A percentile compares a stretch with the other conserved stretches of the same genome.
phyloP scores from a whole-genome alignment of 2,888 invertebrate genomes.

The Drosophila demipolita region DNA sequence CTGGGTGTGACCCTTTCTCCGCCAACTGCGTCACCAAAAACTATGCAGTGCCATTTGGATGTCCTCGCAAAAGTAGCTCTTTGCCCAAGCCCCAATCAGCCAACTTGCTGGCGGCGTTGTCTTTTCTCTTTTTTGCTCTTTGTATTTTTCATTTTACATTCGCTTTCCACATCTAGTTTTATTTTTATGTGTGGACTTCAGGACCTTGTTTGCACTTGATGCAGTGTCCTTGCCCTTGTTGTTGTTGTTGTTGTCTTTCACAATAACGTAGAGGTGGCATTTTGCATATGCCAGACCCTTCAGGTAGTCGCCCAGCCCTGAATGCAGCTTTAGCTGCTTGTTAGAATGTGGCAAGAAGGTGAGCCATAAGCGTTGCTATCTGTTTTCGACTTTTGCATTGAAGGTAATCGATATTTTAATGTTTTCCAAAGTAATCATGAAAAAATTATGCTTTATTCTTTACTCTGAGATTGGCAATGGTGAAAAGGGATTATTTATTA shows the following conservation, averaged over 20 bases:
- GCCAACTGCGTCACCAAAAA: constrained; percentile 16
- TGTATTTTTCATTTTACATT: constrained; percentile 3
- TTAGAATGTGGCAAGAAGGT: neutral
- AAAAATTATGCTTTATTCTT: neutral
- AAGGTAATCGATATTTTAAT: neutral
- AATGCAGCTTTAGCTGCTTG: constrained; percentile 33
- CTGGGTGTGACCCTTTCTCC: neutral
- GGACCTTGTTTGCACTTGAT: constrained; percentile 63
- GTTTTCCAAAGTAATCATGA: neutral
- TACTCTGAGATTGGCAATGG: neutral
- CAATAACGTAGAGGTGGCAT: constrained; percentile 51
- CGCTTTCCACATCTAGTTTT: constrained; percentile 11
- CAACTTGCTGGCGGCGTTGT: constrained; percentile 49
- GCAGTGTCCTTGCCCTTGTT: constrained; percentile 70
- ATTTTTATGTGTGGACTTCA: constrained; percentile 30
- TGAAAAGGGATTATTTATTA: neutral
- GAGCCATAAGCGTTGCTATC: constrained; percentile 1
- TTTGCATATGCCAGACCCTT: constrained; percentile 69
- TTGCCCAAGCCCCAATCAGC: constrained; percentile 51
- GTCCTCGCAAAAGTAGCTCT: constrained; percentile 52
- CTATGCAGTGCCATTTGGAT: constrained; percentile 57
- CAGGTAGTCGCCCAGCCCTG: constrained; percentile 34
- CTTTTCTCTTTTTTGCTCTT: constrained; percentile 7
- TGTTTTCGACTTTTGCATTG: neutral
- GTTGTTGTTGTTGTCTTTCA: constrained; percentile 33